phyloP scores from a whole-genome alignment of 30 jellyfish, hydroid and myxozoan genomes.

The Mastigias papua region DNA sequence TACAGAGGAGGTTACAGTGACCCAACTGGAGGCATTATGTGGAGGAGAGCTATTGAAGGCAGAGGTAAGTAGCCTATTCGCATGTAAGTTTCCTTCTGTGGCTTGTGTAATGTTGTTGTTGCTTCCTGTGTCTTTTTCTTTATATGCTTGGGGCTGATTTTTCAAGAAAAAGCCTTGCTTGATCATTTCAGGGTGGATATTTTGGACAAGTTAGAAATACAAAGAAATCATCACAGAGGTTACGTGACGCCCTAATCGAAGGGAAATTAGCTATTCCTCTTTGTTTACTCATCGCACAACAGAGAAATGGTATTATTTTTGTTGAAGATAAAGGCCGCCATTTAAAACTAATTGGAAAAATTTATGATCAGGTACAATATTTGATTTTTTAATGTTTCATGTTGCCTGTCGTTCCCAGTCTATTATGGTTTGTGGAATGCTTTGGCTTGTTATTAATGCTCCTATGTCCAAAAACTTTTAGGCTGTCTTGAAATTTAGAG shows the following conservation, averaged over 20 bases:
- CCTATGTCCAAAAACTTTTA: too few species aligned
- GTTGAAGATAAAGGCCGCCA: constrained; percentile 90
- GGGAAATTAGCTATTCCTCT: constrained; percentile 93
- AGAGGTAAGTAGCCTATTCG: constrained; percentile 53
- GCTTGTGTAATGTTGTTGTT: neutral
- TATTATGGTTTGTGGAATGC: too few species aligned
- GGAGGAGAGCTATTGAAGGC: constrained; percentile 96
- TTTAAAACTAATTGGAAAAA: constrained; percentile 91
- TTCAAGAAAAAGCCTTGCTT: too few species aligned
- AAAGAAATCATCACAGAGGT: constrained; percentile 90
- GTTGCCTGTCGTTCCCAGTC: neutral
- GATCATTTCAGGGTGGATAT: constrained; percentile 97
- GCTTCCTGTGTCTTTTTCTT: too few species aligned
- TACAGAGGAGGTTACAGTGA: constrained; percentile 86
- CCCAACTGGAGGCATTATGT: constrained; percentile 94
- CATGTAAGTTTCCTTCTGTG: neutral
- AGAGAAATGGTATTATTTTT: constrained; percentile 89
- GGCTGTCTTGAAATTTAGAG: too few species aligned
- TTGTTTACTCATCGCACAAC: constrained; percentile 95
- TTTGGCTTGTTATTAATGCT: too few species aligned
- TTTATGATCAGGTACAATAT: constrained; percentile 87
- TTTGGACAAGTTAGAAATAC: constrained; percentile 95
- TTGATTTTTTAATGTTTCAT: neutral
- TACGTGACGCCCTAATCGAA: constrained; percentile 94
- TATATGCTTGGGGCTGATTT: too few species aligned